Evolutionary conservation across 2,113 vertebrate species (phyloP).

Genomic region (Scartelaos histophorus): DNA sequence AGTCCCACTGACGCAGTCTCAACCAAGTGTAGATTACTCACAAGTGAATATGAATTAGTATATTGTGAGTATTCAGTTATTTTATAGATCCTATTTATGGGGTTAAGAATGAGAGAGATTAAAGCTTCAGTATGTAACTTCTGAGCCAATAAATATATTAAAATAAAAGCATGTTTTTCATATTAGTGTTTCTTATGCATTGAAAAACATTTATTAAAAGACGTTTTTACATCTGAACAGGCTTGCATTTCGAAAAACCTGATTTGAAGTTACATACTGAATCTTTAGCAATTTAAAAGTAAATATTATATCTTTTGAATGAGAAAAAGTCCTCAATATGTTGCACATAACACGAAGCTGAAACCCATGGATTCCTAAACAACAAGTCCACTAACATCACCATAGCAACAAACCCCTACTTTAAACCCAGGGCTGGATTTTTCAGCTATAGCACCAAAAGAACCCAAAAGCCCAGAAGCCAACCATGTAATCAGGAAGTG

Average conservation of each 20-base stretch:
- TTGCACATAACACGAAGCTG: too few relatives aligned
- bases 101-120: not conserved
- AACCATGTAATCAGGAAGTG: slow-evolving; percentile 65
- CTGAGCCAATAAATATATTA: too few relatives aligned
- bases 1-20: not conserved
- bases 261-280: too few relatives aligned
- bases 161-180: too few relatives aligned
- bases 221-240: too few relatives aligned
- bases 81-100: not conserved
- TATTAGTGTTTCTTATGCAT: too few relatives aligned
- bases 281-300: too few relatives aligned
- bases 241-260: too few relatives aligned
- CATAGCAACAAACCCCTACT: slow-evolving; percentile 1
- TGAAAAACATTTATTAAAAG: too few relatives aligned
- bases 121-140: too few relatives aligned
- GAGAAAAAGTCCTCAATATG: too few relatives aligned
- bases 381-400: not conserved
- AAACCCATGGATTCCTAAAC: not conserved
- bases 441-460: slow-evolving; percentile 36
- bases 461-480: slow-evolving; percentile 17
- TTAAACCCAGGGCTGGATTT: slow-evolving; percentile 42
- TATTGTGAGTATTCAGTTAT: not conserved
- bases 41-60: not conserved
- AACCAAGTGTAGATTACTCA: not conserved
- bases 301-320: too few relatives aligned